Conservation (phyloP, 2,797 vertebrate genomes). For the Squalus acanthias region DNA sequence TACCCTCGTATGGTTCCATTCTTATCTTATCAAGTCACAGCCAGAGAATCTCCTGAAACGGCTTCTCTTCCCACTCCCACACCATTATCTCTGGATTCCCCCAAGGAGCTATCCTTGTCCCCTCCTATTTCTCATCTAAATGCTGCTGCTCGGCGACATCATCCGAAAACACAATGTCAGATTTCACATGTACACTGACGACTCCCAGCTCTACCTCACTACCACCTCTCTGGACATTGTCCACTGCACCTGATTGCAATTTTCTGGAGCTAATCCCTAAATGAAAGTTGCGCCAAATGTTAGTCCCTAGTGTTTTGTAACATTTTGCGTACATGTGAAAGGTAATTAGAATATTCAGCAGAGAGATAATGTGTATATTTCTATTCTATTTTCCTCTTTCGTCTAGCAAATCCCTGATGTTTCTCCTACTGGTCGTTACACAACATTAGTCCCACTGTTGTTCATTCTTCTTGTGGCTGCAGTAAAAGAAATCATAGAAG, state of each 20-base stretch:
- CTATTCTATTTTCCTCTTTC: constrained; percentile 24
- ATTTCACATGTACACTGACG: not conserved
- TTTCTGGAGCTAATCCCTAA: not conserved
- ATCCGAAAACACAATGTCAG: not conserved
- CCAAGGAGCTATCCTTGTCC: not conserved
- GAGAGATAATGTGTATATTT: constrained; percentile 22
- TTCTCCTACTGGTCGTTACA: constrained; percentile 94
- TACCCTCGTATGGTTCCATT: not conserved
- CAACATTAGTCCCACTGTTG: constrained; percentile 90
- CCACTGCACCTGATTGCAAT: not conserved
- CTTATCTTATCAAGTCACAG: not conserved
- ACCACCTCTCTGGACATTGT: not conserved
- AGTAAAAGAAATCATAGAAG: constrained; percentile 96
- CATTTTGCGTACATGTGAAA: not conserved
- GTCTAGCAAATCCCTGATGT: constrained; percentile 96
- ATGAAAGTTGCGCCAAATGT: not conserved
- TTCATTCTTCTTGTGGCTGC: constrained; percentile 96
- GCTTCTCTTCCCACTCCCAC: not conserved
- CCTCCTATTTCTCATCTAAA: not conserved
- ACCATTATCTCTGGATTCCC: not conserved
- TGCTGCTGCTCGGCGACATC: too few relatives aligned
- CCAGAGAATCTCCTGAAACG: not conserved
- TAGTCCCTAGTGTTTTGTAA: not conserved
- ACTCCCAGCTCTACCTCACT: not conserved
- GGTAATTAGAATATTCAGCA: not conserved